Evolutionary conservation across 2,888 invertebrate genomes (phyloP).

Genomic region (Siphlonurus alternatus): DNA sequence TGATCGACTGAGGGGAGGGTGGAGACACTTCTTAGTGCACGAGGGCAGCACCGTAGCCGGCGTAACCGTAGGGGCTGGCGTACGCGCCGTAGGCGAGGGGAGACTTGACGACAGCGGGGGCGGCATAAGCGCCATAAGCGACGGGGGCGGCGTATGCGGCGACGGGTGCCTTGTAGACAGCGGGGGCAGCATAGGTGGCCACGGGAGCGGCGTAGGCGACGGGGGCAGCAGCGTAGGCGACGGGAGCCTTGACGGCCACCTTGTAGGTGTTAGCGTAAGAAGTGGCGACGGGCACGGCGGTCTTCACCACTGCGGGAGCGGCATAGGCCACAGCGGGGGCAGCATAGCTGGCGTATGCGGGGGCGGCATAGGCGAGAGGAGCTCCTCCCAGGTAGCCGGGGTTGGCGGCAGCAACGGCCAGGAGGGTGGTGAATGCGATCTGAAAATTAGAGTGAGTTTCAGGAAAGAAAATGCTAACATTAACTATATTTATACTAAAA

Average conservation of each 20-base stretch:
- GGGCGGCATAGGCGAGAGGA: neutral
- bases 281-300: conserved; percentile 22
- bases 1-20: neutral
- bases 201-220: conserved; percentile 22
- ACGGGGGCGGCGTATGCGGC: conserved; percentile 21
- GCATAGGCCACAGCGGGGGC: conserved; percentile 9
- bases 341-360: conserved; percentile 10
- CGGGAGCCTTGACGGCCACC: conserved; percentile 24
- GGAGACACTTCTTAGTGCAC: neutral
- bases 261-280: conserved; percentile 45
- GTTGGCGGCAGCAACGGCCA: conserved; percentile 23
- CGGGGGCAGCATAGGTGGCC: conserved; percentile 10
- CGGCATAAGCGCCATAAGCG: conserved; percentile 16
- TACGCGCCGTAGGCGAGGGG: conserved; percentile 8
- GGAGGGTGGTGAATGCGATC: conserved; percentile 23
- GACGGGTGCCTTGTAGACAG: conserved; percentile 21
- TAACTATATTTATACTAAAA: too few species aligned
- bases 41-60: conserved; percentile 21
- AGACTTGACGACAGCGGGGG: neutral
- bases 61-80: conserved; percentile 21
- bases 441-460: conserved; percentile 7
- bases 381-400: conserved; percentile 11
- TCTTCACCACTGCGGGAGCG: conserved; percentile 20
- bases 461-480: too few species aligned
- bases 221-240: conserved; percentile 20